Base-by-base conservation (phyloP, 1,140 invertebrate species). In the Tetragnatha versicolor region DNA sequence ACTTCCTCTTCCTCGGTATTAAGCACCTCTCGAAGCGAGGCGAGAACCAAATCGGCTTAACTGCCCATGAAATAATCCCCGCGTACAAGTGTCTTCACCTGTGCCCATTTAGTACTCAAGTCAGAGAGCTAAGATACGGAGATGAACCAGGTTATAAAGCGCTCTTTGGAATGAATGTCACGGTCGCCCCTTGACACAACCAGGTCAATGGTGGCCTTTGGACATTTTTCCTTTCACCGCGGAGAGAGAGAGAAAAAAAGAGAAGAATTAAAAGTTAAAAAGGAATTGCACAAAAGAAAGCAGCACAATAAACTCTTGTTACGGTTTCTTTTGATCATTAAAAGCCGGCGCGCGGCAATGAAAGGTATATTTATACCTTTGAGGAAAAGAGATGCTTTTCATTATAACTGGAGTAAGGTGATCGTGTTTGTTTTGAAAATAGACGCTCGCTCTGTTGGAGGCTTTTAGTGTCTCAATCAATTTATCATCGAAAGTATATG, bases 121-220 rank as follows among this genome's bases (percentile, higher is more conserved):
- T n/a, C n/a, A n/a, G n/a, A n/a, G n/a, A n/a, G n/a, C n/a, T n/a
- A n/a, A n/a, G n/a, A n/a, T n/a, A n/a, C n/a, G n/a, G n/a, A n/a
- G n/a, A n/a, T n/a, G n/a, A n/a, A n/a, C n/a, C n/a, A n/a, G n/a
- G n/a, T n/a, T n/a, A n/a, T n/a, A n/a, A n/a, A n/a, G n/a, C n/a
- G n/a, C n/a, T n/a, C n/a, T n/a, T n/a, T 17, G 35, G 33, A 37
- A 37, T 63, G 60, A 63, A 63, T 63, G 60, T 63, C 60, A 63
- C 60, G 60, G 60, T 39, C 60, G 60, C 60, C 60, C 37, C 20
- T 63, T 63, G 60, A 63, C 60, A 63, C 37, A 63, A 39, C 20
- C 60, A 63, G 60, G 60, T 63, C 42, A 63, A 63, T 22, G 17
- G 37, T 25, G 6, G 17, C 22, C 22, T 51, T 51, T 6, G 6